These are phyloP conservation scores for Sapajus apella DNA, from an alignment of 2,113 vertebrate genomes.

Conservation along the genomic window DNA sequence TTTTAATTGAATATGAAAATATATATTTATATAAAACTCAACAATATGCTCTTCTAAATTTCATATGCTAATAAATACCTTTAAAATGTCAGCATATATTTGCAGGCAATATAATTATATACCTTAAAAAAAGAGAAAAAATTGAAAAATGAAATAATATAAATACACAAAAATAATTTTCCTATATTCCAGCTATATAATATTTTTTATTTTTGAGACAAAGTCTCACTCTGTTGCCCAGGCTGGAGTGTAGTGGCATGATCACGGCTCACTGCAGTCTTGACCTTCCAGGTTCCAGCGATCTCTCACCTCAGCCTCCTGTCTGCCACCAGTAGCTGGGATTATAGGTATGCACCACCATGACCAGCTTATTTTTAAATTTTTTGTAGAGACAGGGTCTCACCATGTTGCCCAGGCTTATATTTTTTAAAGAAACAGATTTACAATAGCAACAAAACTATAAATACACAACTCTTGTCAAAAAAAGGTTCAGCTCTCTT, in stretches of 20 bases:
- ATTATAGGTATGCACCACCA: too few relatives aligned
- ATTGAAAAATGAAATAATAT: constrained; percentile 7
- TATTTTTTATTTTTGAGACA: too few relatives aligned
- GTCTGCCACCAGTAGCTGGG: too few relatives aligned
- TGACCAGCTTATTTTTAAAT: too few relatives aligned
- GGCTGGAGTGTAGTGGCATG: too few relatives aligned
- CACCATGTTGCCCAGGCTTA: too few relatives aligned
- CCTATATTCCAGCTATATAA: not conserved
- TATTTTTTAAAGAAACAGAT: constrained; percentile 32
- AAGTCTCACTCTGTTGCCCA: too few relatives aligned
- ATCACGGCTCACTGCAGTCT: too few relatives aligned
- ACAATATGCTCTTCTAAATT: not conserved
- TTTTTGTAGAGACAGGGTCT: too few relatives aligned
- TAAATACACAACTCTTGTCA: not conserved
- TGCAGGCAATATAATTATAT: not conserved
- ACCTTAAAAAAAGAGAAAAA: not conserved
- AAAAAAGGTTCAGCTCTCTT: constrained; percentile 21
- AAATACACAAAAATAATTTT: constrained; percentile 11
- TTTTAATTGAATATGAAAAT: not conserved
- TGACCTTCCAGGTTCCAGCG: too few relatives aligned
- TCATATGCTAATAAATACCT: not conserved
- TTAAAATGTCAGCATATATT: not conserved
- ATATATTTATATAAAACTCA: not conserved
- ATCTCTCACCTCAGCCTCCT: too few relatives aligned
- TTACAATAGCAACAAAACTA: not conserved